Base-by-base conservation (phyloP, 2,888 invertebrate species). In the Rugalucina vietnamica region DNA sequence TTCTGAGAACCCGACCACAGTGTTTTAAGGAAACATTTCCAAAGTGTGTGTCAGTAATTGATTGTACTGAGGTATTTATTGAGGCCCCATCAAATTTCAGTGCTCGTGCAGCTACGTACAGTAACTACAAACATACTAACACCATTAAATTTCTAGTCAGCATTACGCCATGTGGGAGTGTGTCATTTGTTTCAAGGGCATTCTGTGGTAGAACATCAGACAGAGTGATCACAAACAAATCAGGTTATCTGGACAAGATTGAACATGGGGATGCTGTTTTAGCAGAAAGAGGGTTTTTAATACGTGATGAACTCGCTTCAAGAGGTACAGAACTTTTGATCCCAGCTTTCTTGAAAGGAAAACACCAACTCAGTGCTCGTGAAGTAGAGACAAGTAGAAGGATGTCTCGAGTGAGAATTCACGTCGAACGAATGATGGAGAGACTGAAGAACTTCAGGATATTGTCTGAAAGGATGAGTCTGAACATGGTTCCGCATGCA, bases 101-200 rank as follows among this genome's bases (percentile, higher is more conserved):
- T 60, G 81, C 82, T 1, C 43, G 83, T 50, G 50, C 75, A 18
- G 50, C 69, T 4, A 86, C 86, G 18, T 86, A 83, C 80, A 77
- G 77, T 3, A 73, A 78, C 43, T 86, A 86, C 37, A 86, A 86
- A n/a, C 83, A 83, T 36, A 75, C 76, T 32, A 81, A 82, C 32
- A 84, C 81, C 21, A 57, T 81, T 3, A 80, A 75, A 27, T 84
- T 75, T 76, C 65, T 77, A 14, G 82, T 82, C 18, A 74, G 71
- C 27, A 82, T 85, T 24, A 79, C 82, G 18, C 85, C 85, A 69
- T 70, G 76, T 21, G 85, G 85, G 24, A 50, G 82, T n/a, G 72
- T 82, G 18, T 85, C 85, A 1, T 85, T 50, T 76, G 34, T 85
- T 10, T 85, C 82, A 12, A 57, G 34, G 39, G 81, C 84, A 12